Evolutionary conservation across 2,888 invertebrate genomes (phyloP), one percentile per base, ranked within the genome.

Genomic region (Campoplex capitator): DNA sequence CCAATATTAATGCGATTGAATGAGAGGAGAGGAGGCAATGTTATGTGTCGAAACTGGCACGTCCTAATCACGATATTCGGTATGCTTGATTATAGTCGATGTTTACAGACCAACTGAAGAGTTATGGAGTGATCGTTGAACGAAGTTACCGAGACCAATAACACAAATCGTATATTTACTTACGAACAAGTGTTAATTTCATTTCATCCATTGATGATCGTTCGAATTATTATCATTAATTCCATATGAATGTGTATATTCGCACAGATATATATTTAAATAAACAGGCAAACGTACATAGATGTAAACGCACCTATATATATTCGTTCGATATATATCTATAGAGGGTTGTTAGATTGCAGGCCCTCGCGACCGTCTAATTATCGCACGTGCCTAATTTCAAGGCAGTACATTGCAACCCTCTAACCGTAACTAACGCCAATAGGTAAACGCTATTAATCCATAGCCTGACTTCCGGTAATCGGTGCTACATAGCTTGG

Each of bases 301-400:
- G 3, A 68, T n/a, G 42, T 9, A 45, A 6, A 23, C 2, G 8
- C 3, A 28, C n/a, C 23, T 38, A 42, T 23, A n/a, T n/a, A n/a
- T 68, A n/a, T 42, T 6, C 38, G 16, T 16, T 7, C 28, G 79
- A 51, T 18, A n/a, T 51, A 51, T 79, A 38, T 56, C 32, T 48
- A 18, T 28, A 28, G 8, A 28, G 8, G 73, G 3, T 7, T 23
- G 18, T 28, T 13, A 28, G 48, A 18, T 54, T 16, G 65, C 58
- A 42, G 38, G 62, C 16, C 67, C 76, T 77, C 35, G 48, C 83
- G 54, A 88, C 90, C 90, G 91, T 92, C 91, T 93, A 93, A 93
- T 93, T 93, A 93, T 93, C 91, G 91, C 88, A 90, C 91, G 91
- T 91, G 92, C 90, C 91, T 93, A 93, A 93, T 93, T 93, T 93